These are phyloP conservation scores for Cynopterus sphinx DNA, from an alignment of 2,797 vertebrate species.

Conservation along the genomic window DNA sequence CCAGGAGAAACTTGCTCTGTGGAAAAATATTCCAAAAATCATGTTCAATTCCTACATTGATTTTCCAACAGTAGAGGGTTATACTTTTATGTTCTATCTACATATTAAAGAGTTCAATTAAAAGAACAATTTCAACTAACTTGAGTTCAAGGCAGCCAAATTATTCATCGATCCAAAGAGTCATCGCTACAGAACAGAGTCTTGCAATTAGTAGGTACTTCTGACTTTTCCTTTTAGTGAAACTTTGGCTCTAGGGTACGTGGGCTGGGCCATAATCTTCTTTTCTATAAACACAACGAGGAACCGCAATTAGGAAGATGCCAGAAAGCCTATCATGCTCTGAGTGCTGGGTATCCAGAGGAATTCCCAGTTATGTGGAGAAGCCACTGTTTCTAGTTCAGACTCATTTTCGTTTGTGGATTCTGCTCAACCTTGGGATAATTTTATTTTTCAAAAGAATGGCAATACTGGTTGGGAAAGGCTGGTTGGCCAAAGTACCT, in stretches of 20 bases:
- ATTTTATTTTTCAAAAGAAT: neutral
- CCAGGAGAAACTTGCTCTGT: neutral
- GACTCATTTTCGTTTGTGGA: slow-evolving; percentile 33
- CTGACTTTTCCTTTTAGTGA: neutral
- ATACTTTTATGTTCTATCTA: neutral
- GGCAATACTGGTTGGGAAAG: neutral
- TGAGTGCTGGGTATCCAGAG: neutral
- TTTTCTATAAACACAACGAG: slow-evolving; percentile 7
- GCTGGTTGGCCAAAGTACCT: neutral
- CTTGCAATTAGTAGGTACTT: neutral
- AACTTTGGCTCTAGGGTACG: neutral
- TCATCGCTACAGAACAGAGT: neutral
- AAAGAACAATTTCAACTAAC: neutral
- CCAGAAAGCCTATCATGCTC: neutral
- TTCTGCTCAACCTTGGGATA: neutral
- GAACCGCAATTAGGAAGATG: neutral
- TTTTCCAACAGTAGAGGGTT: neutral
- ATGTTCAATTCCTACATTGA: neutral
- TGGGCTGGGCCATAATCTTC: neutral
- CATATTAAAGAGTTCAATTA: neutral
- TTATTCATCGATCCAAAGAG: neutral
- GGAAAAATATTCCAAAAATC: neutral
- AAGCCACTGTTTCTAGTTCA: neutral
- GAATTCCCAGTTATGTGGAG: neutral
- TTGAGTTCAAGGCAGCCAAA: neutral